Base-by-base conservation (phyloP, 2,113 vertebrate species). In the Rhineura floridana region DNA sequence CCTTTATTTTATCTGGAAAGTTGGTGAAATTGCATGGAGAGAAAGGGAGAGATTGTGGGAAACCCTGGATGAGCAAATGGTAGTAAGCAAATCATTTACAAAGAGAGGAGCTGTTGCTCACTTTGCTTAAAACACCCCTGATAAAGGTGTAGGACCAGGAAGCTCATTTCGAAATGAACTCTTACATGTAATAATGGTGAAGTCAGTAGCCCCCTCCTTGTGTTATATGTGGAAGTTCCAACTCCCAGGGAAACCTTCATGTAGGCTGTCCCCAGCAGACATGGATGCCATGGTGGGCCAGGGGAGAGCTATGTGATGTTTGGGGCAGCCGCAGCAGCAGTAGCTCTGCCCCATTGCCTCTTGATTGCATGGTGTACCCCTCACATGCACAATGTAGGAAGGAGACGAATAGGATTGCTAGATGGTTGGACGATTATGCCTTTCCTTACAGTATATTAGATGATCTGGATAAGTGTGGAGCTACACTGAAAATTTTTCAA, bases 1-100 rank as follows among this genome's bases (percentile, higher is more conserved):
- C 89, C 76, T 72, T 83, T 92, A 46, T 94, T 94, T 90, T 90
- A 78, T 36, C 81, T 95, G 93, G 87, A 94, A 92, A 72, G 55
- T 88, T 82, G 59, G 72, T 90, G 73, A 92, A 92, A 92, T 86
- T 55, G 65, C 65, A 55, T 86, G 89, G 87, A 91, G 78, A 87
- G 84, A 84, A 88, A 89, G 73, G 44, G 73, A 79, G 85, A 93
- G 90, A 86, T 65, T n/a, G 19, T 81, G 42, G 23, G 88, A 90
- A 85, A 72, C 86, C 84, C 88, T 21, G 83, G 69, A 8, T 44
- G 13, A 59, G 72, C 86, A 72, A 77, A 28, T 7, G 0, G 0
- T 52, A 78, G 88, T 94, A 91, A 92, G 86, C 83, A 89, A 91
- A 93, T 75, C 73, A 63, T 90, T 90, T 48, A 87, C 88, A 93